A percentile compares a stretch with the other conserved stretches of the same genome.
These are phyloP conservation scores for Coturnix japonica DNA, from an alignment of 2,113 vertebrate species.

Conservation along the genomic window DNA sequence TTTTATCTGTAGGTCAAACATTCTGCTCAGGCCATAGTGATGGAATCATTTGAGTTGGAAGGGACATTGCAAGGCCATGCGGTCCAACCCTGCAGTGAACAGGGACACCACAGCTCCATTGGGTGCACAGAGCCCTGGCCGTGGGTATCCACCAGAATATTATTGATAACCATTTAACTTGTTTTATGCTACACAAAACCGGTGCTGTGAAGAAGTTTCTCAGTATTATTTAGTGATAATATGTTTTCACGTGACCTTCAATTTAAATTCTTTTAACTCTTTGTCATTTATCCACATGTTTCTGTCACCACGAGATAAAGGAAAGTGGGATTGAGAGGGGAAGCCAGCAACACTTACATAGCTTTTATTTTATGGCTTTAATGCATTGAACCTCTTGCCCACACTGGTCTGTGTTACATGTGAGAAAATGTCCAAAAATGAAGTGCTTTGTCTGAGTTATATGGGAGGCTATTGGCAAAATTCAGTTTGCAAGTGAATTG, in stretches of 20 bases:
- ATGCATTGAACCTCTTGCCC: background rate
- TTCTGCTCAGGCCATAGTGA: background rate
- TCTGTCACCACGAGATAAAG: background rate
- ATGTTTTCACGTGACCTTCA: background rate
- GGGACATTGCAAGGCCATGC: too few relatives aligned
- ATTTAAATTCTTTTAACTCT: background rate
- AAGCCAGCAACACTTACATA: background rate
- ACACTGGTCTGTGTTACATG: background rate
- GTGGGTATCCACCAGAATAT: too few relatives aligned
- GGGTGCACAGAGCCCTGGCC: too few relatives aligned
- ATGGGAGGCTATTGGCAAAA: background rate
- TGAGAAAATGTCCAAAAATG: background rate
- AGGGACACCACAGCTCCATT: too few relatives aligned
- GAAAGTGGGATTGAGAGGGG: background rate
- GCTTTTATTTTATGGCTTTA: background rate
- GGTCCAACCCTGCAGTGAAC: too few relatives aligned
- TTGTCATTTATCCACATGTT: background rate
- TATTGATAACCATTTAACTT: background rate
- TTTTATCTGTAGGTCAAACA: background rate
- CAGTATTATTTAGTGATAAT: background rate
- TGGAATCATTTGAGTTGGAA: too few relatives aligned
- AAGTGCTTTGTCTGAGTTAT: background rate
- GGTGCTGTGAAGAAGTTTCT: background rate
- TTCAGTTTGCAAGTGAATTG: background rate
- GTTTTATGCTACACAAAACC: background rate